These are phyloP conservation scores for Microtus obscurus DNA, from an alignment of 2,797 vertebrate genomes.

Conservation along the genomic window DNA sequence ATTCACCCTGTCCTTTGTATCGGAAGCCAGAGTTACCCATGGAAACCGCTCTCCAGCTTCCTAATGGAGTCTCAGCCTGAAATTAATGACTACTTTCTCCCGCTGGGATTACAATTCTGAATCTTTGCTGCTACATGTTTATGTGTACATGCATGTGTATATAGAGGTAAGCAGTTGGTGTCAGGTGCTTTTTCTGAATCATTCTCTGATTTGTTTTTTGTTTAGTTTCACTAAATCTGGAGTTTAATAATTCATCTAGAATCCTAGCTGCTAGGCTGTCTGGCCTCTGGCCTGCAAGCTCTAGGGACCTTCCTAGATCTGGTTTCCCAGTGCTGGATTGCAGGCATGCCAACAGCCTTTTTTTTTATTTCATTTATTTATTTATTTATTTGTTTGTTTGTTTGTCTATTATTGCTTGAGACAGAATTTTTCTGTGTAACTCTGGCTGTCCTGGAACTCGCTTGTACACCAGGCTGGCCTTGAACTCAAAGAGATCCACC, in stretches of 20 bases:
- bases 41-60: slow-evolving; percentile 13
- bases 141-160: no score
- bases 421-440: background rate
- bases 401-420: background rate
- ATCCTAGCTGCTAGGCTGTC: background rate
- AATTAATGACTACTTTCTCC: slow-evolving; percentile 23
- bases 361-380: no score
- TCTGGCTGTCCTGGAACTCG: background rate
- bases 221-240: no score
- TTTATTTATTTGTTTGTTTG: no score
- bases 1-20: slow-evolving; percentile 37
- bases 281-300: no score
- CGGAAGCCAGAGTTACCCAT: slow-evolving; percentile 19
- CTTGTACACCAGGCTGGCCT: background rate
- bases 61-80: background rate
- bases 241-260: background rate
- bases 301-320: background rate
- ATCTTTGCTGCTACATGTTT: background rate
- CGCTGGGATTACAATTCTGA: background rate
- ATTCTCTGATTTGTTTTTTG: background rate
- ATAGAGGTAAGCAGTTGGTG: no score
- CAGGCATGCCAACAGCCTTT: background rate
- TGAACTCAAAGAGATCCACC: background rate
- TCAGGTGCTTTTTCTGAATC: background rate
- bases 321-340: background rate